Percentiles rank a stretch among this genome's conserved stretches.
Conservation (phyloP, 2,888 invertebrate genomes). For the Erebia ligea region DNA sequence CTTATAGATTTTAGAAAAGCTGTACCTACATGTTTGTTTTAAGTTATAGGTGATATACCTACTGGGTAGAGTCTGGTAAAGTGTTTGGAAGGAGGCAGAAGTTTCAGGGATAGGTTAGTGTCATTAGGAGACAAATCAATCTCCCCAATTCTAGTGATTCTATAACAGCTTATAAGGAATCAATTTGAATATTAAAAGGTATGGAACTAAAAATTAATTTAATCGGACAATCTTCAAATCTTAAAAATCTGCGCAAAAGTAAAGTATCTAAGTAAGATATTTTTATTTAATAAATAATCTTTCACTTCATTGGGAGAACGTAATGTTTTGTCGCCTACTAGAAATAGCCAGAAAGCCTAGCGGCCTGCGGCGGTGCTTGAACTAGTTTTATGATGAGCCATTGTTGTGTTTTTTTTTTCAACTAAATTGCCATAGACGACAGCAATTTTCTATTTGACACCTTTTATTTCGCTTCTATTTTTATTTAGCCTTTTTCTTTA, state of each 20-base stretch:
- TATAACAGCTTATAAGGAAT: neutral
- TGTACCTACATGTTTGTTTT: too few species aligned
- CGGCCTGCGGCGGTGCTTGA: constrained; percentile 34
- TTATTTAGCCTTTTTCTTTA: neutral
- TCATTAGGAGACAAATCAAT: too few species aligned
- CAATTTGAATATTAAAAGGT: neutral
- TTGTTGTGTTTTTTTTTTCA: constrained; percentile 32
- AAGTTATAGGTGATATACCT: too few species aligned
- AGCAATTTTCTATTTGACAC: constrained; percentile 25
- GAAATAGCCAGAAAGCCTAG: constrained; percentile 31
- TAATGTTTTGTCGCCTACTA: constrained; percentile 6
- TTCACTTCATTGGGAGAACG: neutral
- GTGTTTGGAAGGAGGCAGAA: too few species aligned
- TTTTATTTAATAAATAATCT: neutral
- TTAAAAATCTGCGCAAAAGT: neutral
- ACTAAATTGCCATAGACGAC: constrained; percentile 33
- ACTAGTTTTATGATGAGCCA: constrained; percentile 31
- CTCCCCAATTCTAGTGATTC: neutral
- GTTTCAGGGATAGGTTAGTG: too few species aligned
- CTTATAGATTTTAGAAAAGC: neutral
- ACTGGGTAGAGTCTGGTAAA: too few species aligned
- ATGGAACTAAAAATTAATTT: neutral
- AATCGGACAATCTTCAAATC: constrained; percentile 26
- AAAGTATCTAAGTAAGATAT: neutral
- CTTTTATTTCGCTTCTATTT: neutral